Base-by-base conservation (phyloP, 1,140 invertebrate species). In the Anoplophora glabripennis region DNA sequence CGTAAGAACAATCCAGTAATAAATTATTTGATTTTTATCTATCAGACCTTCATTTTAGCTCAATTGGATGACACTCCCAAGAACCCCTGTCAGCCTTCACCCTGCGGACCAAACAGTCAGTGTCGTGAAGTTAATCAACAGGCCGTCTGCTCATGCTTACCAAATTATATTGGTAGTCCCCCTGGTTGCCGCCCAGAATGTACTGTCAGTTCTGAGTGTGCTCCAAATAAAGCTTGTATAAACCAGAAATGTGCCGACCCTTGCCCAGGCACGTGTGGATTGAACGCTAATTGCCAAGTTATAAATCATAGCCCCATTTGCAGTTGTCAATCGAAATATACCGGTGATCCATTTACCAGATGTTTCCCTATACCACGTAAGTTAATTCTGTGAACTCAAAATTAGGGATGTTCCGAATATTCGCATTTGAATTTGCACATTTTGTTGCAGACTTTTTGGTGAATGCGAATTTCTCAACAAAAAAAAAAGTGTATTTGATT, bases 71-170 rank as follows among this genome's bases (percentile, higher is more conserved):
- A 76, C 49, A 65, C 69, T 44, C 72, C 78, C 49, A 73, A 72
- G 37, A 79, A 84, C 67, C 79, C 81, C 4, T 87, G 85, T 65
- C 76, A 77, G 61, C 82, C 80, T 57, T 80, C 78, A 49, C 80
- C 84, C 0, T 88, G 85, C 68, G 85, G 85, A 12, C 81, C 83
- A 18, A 84, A 84, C 67, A 84, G 86, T 15, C 75, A 86, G 66
- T 86, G 84, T 65, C 75, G 78, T 57, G 76, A 79, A 62, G 67
- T 82, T 14, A 85, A 86, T 66, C 82, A 82, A 15, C 78, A 83
- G 38, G 78, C 77, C 5, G 70, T 76, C 48, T 82, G 79, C 58
- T 72, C 77, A 41, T 82, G 80, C 59, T 46, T 81, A 42, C 71
- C 74, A 17, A 79, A 77, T 41, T 83, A 76, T 68, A 68, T 76